phyloP scores from a whole-genome alignment of 1,140 invertebrate species.

The Rhopalosiphum padi region DNA sequence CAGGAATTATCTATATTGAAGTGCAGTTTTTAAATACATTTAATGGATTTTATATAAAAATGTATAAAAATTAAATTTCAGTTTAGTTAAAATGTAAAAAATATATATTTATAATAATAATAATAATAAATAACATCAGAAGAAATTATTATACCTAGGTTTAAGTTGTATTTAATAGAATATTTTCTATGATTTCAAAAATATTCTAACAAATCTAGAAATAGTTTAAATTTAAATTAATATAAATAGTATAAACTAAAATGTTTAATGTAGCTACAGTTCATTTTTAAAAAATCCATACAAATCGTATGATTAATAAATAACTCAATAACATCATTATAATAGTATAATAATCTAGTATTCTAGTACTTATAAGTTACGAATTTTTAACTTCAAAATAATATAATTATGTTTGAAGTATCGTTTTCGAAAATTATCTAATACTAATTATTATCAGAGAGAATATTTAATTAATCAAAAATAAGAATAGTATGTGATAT shows the following conservation, averaged over 20 bases:
- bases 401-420: not conserved
- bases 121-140: too few species aligned
- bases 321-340: not conserved
- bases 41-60: too few species aligned
- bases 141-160: too few species aligned
- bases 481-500: not conserved
- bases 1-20: too few species aligned
- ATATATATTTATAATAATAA: too few species aligned
- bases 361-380: not conserved
- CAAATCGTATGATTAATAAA: too few species aligned
- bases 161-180: too few species aligned
- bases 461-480: not conserved
- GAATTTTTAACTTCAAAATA: not conserved
- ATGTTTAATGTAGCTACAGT: not conserved
- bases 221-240: not conserved
- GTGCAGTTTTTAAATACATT: too few species aligned
- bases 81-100: too few species aligned
- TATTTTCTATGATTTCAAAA: too few species aligned
- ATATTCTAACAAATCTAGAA: too few species aligned
- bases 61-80: too few species aligned
- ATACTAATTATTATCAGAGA: not conserved
- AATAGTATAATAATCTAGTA: not conserved
- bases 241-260: not conserved
- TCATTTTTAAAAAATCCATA: not conserved
- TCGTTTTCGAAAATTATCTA: not conserved